Evolutionary conservation across 1,140 invertebrate genomes (phyloP), one percentile per base, ranked within the genome.

Genomic region (Pteromalus puparum): DNA sequence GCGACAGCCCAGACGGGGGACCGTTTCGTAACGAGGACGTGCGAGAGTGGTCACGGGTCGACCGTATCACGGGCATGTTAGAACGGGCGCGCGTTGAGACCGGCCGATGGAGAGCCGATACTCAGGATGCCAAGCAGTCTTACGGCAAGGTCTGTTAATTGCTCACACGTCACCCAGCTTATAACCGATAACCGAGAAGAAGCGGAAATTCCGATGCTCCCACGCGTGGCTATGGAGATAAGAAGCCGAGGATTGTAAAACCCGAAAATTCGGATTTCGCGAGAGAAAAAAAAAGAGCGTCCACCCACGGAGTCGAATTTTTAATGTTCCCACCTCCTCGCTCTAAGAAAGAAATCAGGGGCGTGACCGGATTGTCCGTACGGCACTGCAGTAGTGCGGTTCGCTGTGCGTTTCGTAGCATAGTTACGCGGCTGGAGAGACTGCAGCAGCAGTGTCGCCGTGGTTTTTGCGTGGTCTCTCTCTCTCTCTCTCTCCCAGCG

Each of bases 141-240:
- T 94, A 94, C 86, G 93, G 93, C 86, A 94, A 94, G 90, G 94
- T 94, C 90, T 88, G 87, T n/a, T n/a, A n/a, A n/a, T n/a, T 53
- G 12, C 65, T 0, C 6, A n/a, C 3, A 30, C 30, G 30, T 30
- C 30, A 30, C 30, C 30, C 30, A 3, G 30, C n/a, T n/a, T n/a
- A n/a, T n/a, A n/a, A n/a, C n/a, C 30, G 30, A 30, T 34, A 34
- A 34, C 30, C 30, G n/a, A n/a, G n/a, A n/a, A n/a, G n/a, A n/a
- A 5, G 30, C 30, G 30, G 30, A 30, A 30, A 30, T 30, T 30
- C 30, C 30, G 30, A 30, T 30, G 30, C 1, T 30, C 30, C 30
- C 30, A 30, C 30, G 30, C 30, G 30, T 30, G 30, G 2, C 5
- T 5, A 2, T 5, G 30, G 30, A 30, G 30, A 30, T 30, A 30